These are phyloP conservation scores for Lepidurus packardi DNA, from an alignment of 1,140 invertebrate species.

Conservation along the genomic window DNA sequence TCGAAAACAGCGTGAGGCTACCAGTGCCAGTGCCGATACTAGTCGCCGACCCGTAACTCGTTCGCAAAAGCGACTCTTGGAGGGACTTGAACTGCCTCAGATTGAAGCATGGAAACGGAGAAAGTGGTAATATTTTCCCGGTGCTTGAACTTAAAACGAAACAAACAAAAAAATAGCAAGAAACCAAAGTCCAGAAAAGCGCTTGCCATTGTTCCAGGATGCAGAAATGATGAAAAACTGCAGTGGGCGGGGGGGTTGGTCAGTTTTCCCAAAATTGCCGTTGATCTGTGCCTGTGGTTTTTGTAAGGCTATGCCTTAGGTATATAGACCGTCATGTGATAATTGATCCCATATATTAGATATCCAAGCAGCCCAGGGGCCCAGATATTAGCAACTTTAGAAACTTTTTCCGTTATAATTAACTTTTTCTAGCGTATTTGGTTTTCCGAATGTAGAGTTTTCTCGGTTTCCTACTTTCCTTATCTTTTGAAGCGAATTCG, in stretches of 20 bases:
- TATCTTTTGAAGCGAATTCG: background rate
- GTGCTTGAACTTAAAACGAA: background rate
- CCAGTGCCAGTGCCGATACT: constrained; percentile 17
- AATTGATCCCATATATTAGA: constrained; percentile 19
- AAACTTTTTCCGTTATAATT: too few relatives aligned
- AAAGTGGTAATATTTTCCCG: background rate
- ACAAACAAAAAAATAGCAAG: background rate
- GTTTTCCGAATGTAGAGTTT: background rate
- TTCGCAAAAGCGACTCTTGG: constrained; percentile 9
- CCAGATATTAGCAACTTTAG: background rate
- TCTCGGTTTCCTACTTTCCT: background rate
- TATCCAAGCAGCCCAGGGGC: constrained; percentile 9
- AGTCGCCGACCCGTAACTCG: constrained; percentile 13
- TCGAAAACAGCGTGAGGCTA: constrained; percentile 4
- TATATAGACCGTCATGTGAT: constrained; percentile 15
- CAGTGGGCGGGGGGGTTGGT: background rate
- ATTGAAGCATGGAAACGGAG: constrained; percentile 1
- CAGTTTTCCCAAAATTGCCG: background rate
- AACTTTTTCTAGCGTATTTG: background rate
- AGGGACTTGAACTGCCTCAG: background rate
- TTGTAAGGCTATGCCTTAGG: constrained; percentile 21
- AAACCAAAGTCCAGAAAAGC: background rate
- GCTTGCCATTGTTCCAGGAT: constrained; percentile 15
- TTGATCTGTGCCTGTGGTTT: constrained; percentile 21
- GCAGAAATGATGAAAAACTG: background rate